Conservation (phyloP, 2,113 vertebrate species). For the Cairina moschata region DNA sequence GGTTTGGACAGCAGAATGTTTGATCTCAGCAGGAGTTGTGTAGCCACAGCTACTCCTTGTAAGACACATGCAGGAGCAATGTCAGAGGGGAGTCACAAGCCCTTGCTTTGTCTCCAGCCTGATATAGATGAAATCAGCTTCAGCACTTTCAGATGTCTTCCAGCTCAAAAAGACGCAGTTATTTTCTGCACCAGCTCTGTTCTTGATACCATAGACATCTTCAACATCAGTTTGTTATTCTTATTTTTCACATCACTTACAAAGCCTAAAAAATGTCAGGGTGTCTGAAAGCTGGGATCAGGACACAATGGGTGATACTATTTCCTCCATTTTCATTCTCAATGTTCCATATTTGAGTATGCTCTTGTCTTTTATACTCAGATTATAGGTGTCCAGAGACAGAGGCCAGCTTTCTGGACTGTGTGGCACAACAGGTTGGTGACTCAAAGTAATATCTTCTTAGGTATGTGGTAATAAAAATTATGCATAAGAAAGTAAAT, state of each 20-base stretch:
- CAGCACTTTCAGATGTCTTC: not conserved
- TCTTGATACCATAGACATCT: not conserved
- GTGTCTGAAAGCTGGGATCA: not conserved
- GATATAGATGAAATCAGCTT: not conserved
- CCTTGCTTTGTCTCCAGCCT: not conserved
- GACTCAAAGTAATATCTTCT: not conserved
- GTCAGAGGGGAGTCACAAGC: not conserved
- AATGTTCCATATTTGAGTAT: not conserved
- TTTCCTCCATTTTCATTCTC: not conserved
- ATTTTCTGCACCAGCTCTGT: not conserved
- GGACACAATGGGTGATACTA: rapidly evolving
- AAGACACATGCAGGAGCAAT: not conserved
- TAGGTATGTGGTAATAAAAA: not conserved
- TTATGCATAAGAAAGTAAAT: not conserved
- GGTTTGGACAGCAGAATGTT: not conserved
- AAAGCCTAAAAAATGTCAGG: not conserved
- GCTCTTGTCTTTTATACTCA: not conserved
- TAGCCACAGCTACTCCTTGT: rapidly evolving
- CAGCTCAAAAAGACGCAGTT: not conserved
- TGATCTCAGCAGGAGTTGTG: not conserved
- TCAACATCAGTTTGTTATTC: not conserved
- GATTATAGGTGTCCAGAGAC: not conserved
- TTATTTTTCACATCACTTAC: not conserved
- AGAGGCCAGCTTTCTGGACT: not conserved
- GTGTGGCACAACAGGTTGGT: not conserved